Evolutionary conservation across 2,888 invertebrate genomes (phyloP).

Genomic region (Theretra japonica): DNA sequence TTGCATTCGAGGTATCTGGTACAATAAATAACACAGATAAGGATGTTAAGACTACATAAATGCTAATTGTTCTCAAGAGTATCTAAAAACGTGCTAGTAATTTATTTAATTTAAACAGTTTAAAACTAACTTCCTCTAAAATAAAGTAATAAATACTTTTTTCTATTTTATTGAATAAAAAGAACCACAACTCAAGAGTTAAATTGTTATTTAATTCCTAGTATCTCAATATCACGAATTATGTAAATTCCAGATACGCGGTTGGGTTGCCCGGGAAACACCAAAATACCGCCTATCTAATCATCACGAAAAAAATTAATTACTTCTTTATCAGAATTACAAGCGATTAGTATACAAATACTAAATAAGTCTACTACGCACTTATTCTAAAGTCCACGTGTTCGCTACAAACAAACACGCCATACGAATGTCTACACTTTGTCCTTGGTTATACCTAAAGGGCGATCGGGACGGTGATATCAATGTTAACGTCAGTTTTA

Average conservation of each 20-base stretch:
- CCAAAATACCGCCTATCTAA: not conserved
- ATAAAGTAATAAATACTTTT: not conserved
- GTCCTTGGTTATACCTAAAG: conserved; percentile 12
- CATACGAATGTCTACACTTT: conserved; percentile 9
- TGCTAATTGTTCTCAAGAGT: not conserved
- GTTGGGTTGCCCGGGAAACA: conserved; percentile 6
- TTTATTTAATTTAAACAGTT: not conserved
- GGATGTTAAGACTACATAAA: not conserved
- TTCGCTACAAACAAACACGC: conserved; percentile 2
- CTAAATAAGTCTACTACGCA: conserved; percentile 4
- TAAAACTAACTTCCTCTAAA: not conserved
- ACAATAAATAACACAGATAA: conserved; percentile 18
- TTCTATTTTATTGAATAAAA: too few species aligned
- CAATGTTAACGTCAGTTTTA: conserved; percentile 6
- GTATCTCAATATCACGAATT: not conserved
- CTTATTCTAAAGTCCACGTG: conserved; percentile 14
- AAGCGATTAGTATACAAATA: not conserved
- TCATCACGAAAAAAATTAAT: not conserved
- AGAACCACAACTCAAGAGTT: too few species aligned
- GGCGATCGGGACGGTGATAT: conserved; percentile 23
- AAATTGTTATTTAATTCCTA: too few species aligned
- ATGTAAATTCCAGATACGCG: not conserved
- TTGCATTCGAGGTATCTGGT: not conserved
- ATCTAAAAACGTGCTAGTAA: not conserved
- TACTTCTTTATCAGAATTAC: conserved; percentile 5